Evolutionary conservation across 2,797 vertebrate genomes (phyloP), one percentile per base, ranked within the genome.

Genomic region (Uromys caudimaculatus): DNA sequence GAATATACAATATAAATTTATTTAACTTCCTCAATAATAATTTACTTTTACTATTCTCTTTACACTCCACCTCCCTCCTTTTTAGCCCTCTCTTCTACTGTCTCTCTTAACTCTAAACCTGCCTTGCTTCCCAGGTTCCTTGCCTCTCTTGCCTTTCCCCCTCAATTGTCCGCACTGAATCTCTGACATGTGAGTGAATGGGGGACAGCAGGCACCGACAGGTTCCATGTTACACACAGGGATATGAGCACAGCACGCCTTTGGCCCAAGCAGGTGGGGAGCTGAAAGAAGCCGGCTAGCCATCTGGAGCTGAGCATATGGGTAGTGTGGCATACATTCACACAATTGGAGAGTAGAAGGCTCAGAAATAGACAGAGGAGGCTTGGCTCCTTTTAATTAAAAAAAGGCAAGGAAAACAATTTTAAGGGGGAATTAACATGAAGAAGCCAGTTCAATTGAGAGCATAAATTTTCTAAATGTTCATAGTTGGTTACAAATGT

Each of bases 271-370:
- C 96, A 96, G 94, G 97, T 93, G 94, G 95, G 47, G n/a, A 88
- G 60, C 94, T 64, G 71, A 77, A 67, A 89, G 96, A 75, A 92
- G 93, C 67, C 71, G 92, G 90, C 76, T 73, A 41, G 93, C 96
- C 97, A 97, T 97, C 97, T 97, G 96, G 96, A 96, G 92, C 64
- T 0, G 12, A 82, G 29, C 97, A 96, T 94, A 94, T 93, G 97
- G 96, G 81, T 93, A 90, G 93, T 64, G 71, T 85, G 90, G 89
- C 79, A 58, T 4, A 38, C 41, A 6, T 81, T 93, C 77, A 64
- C 90, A 94, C 88, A 60, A 44, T 73, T 67, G 75, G 90, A 3
- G 12, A 60, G 71, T 79, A 64, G 6, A 21, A 96, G 67, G 76
- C 44, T 94, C 79, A n/a, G 89, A 94, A 96, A 95, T 85, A 92